Percentiles rank a stretch among this genome's conserved stretches.
phyloP scores from a whole-genome alignment of 2,113 vertebrate genomes.

The Caloenas nicobarica region DNA sequence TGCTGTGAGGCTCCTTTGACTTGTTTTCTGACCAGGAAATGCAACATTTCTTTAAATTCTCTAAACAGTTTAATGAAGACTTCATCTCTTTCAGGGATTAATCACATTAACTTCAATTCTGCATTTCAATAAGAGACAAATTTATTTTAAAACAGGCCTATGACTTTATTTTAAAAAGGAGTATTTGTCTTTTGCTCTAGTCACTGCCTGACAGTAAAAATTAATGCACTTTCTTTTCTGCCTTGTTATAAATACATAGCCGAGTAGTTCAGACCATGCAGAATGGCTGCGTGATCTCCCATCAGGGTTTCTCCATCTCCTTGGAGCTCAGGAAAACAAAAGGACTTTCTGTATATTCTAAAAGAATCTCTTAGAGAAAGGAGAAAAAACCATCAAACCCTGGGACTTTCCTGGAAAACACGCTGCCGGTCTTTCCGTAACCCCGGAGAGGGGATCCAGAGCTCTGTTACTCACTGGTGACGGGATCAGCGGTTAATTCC shows the following conservation, averaged over 20 bases:
- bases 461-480: too few relatives aligned
- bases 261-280: neutral
- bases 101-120: neutral
- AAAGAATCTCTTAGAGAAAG: neutral
- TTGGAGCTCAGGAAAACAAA: neutral
- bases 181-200: neutral
- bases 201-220: neutral
- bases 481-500: too few relatives aligned
- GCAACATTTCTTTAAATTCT: neutral
- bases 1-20: neutral
- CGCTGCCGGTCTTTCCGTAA: neutral
- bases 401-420: neutral
- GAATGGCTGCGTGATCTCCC: neutral
- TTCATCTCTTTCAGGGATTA: neutral
- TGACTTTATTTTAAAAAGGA: neutral
- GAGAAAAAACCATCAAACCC: neutral
- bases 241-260: neutral
- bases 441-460: neutral
- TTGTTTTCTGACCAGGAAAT: neutral
- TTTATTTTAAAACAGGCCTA: neutral
- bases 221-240: neutral
- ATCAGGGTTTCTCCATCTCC: neutral
- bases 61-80: neutral
- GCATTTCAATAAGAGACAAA: neutral
- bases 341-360: neutral